Evolutionary conservation across 2,113 vertebrate genomes (phyloP).

Genomic region (Willisornis vidua): DNA sequence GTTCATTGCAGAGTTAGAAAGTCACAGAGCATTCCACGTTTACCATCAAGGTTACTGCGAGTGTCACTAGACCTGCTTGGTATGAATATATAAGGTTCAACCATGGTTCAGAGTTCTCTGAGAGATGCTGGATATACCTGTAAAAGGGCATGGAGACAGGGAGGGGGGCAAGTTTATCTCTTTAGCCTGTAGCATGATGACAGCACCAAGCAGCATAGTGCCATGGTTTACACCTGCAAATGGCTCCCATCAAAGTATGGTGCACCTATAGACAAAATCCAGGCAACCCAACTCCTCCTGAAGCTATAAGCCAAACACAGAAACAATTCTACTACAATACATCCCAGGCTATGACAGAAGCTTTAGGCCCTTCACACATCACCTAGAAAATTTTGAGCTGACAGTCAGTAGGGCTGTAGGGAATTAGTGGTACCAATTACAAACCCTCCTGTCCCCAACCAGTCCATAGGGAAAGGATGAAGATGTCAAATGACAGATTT

Average conservation of each 20-base stretch:
- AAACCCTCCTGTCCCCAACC: background rate
- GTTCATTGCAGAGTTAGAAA: background rate
- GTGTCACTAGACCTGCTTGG: background rate
- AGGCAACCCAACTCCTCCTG: background rate
- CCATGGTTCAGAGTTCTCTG: background rate
- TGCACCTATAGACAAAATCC: background rate
- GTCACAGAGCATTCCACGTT: background rate
- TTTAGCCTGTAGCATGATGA: background rate
- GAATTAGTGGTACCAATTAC: background rate
- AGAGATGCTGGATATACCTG: background rate
- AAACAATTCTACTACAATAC: background rate
- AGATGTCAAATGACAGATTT: background rate
- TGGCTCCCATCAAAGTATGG: background rate
- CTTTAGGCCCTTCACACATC: background rate
- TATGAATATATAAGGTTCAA: background rate
- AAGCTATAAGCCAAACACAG: background rate
- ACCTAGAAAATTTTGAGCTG: background rate
- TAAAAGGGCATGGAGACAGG: background rate
- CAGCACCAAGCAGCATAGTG: background rate
- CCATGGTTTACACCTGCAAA: background rate
- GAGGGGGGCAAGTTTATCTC: rapidly evolving
- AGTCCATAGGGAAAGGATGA: background rate
- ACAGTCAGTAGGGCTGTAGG: background rate
- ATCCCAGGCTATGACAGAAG: background rate
- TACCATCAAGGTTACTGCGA: background rate